Evolutionary conservation across 2,113 vertebrate species (phyloP).

Genomic region (Otolemur garnettii): DNA sequence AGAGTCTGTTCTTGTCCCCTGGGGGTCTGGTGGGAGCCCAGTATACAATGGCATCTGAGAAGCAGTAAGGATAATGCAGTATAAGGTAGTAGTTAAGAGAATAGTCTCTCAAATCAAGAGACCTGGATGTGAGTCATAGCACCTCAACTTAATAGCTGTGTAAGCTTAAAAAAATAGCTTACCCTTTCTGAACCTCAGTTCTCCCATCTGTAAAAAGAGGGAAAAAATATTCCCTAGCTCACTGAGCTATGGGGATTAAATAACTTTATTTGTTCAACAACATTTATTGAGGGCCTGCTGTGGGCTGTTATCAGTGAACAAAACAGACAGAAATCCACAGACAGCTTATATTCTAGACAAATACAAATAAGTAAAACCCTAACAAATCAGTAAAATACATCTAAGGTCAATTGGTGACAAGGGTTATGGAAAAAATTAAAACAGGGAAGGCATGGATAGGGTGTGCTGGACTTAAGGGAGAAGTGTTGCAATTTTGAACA

Average conservation of each 20-base stretch:
- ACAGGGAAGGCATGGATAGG: neutral
- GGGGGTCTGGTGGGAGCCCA: slow-evolving; percentile 2
- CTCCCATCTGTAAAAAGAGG: slow-evolving; percentile 8
- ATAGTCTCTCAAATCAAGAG: neutral
- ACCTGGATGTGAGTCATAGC: neutral
- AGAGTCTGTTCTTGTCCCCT: slow-evolving; percentile 3
- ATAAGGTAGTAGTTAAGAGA: neutral
- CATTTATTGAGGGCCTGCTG: neutral
- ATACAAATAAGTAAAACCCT: too few relatives aligned
- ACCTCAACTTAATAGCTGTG: neutral
- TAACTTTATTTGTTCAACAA: slow-evolving; percentile 44
- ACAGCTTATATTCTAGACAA: slow-evolving; percentile 15
- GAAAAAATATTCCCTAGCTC: neutral
- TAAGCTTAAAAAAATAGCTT: neutral
- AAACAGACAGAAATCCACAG: slow-evolving; percentile 31
- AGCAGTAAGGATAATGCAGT: neutral
- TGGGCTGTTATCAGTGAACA: neutral
- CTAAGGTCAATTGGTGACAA: neutral
- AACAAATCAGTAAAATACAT: neutral
- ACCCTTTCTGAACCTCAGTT: slow-evolving; percentile 35
- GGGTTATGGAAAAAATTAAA: slow-evolving; percentile 20
- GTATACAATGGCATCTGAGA: slow-evolving; percentile 28
- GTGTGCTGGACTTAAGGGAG: neutral
- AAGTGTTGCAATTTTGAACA: slow-evolving; percentile 27
- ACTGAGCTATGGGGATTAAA: slow-evolving; percentile 26